A percentile compares a stretch with the other conserved stretches of the same genome.
Conservation (phyloP, 2,113 vertebrate species). For the Corythornis cristatus region DNA sequence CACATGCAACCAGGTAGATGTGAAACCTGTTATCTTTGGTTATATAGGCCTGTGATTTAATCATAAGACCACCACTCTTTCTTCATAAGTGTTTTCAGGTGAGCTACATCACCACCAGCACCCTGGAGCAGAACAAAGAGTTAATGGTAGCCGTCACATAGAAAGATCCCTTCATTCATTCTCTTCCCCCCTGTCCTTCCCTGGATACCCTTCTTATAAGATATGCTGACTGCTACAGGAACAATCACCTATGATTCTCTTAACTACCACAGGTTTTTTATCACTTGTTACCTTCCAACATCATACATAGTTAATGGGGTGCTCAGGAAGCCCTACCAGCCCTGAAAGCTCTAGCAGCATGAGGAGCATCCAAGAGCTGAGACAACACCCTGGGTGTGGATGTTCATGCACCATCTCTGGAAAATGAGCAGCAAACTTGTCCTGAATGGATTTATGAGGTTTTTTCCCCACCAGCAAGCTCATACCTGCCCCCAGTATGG, state of each 20-base stretch:
- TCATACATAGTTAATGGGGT: not conserved
- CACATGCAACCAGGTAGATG: not conserved
- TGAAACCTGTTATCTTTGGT: not conserved
- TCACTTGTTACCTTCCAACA: not conserved
- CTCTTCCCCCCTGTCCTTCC: not conserved
- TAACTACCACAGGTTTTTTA: not conserved
- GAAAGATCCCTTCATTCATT: not conserved
- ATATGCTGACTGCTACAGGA: not conserved
- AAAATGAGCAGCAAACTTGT: not conserved
- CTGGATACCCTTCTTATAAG: not conserved
- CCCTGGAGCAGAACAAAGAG: not conserved
- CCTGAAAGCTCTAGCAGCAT: not conserved
- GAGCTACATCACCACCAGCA: not conserved
- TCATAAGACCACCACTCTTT: not conserved
- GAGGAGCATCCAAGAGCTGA: not conserved
- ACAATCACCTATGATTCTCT: not conserved
- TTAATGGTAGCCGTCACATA: not conserved
- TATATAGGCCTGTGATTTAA: not conserved
- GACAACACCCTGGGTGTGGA: not conserved
- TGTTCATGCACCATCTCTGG: not conserved
- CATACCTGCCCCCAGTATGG: not conserved
- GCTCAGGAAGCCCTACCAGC: not conserved
- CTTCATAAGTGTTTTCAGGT: not conserved
- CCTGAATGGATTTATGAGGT: not conserved
- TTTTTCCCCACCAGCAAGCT: not conserved